phyloP scores from a whole-genome alignment of 2,113 vertebrate genomes.

The Gymnorhina tibicen region DNA sequence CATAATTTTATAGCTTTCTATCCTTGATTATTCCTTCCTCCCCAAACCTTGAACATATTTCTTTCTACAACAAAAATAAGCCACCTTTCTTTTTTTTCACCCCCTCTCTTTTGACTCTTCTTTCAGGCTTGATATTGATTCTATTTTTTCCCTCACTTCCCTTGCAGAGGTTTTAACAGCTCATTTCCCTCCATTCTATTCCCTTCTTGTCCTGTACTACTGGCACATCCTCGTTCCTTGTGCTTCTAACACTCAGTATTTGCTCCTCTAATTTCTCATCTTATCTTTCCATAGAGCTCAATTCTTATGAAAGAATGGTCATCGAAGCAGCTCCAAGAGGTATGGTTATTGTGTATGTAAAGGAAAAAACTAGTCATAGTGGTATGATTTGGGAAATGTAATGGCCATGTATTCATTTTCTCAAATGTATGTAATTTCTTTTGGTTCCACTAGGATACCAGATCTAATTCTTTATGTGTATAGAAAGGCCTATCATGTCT shows the following conservation, averaged over 20 bases:
- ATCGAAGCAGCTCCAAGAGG: neutral
- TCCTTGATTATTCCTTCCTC: neutral
- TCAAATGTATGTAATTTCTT: neutral
- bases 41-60: neutral
- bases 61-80: neutral
- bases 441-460: neutral
- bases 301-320: neutral
- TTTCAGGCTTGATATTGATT: neutral
- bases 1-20: conserved; percentile 5
- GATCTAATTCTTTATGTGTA: neutral
- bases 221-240: neutral
- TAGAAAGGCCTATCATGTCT: neutral
- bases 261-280: neutral
- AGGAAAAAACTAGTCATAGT: neutral
- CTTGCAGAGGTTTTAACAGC: neutral
- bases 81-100: neutral
- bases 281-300: neutral
- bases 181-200: neutral
- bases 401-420: neutral
- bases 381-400: neutral
- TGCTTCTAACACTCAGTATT: neutral
- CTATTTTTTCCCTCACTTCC: neutral
- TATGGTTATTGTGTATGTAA: neutral
- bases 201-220: neutral
- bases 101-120: neutral